phyloP scores from a whole-genome alignment of 1,140 invertebrate species.

The Bemisia tabaci region DNA sequence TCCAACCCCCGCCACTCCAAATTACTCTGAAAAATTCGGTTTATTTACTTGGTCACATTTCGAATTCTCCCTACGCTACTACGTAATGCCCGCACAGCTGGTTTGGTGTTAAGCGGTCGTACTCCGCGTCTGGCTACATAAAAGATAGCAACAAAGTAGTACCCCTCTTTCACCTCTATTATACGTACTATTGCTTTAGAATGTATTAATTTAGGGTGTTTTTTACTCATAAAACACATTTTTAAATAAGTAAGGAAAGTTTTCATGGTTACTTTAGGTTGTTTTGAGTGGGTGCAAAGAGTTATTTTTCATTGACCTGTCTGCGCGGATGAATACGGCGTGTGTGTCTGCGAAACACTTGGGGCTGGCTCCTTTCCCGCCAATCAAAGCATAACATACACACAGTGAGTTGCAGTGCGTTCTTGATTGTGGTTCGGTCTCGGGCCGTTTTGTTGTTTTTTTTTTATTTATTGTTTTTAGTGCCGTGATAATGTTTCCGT shows the following conservation, averaged over 20 bases:
- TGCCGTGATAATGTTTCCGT: neutral
- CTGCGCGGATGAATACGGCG: neutral
- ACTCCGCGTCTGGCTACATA: neutral
- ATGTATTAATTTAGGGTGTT: too few species aligned
- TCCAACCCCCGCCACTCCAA: neutral
- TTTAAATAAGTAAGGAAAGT: too few species aligned
- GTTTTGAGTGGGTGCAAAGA: neutral
- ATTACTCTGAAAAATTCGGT: neutral
- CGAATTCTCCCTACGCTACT: conserved; percentile 14
- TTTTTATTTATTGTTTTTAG: too few species aligned
- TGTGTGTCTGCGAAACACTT: neutral
- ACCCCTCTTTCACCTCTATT: neutral
- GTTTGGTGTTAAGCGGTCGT: conserved; percentile 37
- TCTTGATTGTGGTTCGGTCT: neutral
- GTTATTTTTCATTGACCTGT: neutral
- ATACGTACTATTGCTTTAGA: too few species aligned
- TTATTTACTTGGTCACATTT: conserved; percentile 3
- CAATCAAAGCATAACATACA: neutral
- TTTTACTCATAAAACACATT: too few species aligned
- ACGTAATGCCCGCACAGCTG: conserved; percentile 33
- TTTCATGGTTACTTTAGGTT: too few species aligned
- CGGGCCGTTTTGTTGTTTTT: neutral
- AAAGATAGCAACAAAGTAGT: neutral
- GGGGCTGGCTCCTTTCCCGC: neutral
- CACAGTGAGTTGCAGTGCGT: neutral